These are phyloP conservation scores for Rotaria sp. DNA, from an alignment of 2,888 invertebrate species.

Conservation along the genomic window DNA sequence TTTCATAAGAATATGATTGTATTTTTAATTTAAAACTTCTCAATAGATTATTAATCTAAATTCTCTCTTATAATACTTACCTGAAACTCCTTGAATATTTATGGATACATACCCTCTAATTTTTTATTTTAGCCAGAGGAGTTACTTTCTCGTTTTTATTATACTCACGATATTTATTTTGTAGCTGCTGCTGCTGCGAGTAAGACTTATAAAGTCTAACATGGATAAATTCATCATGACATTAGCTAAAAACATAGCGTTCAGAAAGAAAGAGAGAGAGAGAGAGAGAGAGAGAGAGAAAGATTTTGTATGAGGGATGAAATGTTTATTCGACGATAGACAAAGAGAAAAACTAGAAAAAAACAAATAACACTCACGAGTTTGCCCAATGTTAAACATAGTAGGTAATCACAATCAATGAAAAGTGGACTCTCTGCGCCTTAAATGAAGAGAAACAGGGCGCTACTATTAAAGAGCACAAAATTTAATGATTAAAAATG, in stretches of 20 bases:
- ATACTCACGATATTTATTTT: not conserved
- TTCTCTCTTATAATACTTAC: not conserved
- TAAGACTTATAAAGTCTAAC: not conserved
- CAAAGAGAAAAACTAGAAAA: not conserved
- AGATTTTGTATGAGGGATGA: not conserved
- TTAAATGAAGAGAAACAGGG: slow-evolving; percentile 12
- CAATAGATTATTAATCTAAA: not conserved
- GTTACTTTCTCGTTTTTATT: not conserved
- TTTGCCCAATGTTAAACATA: not conserved
- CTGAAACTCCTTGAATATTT: not conserved
- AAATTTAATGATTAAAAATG: not conserved
- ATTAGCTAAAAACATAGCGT: not conserved
- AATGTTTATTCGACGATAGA: not conserved
- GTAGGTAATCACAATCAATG: not conserved
- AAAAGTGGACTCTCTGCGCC: slow-evolving; percentile 12
- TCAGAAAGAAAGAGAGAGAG: not conserved
- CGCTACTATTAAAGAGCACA: not conserved
- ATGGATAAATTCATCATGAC: not conserved
- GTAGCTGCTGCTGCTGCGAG: not conserved
- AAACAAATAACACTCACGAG: slow-evolving; percentile 12
- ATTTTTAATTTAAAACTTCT: not conserved
- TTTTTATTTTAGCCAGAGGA: not conserved
- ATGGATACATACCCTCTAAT: not conserved
- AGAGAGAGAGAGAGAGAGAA: not conserved
- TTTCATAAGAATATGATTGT: not conserved